Percentiles rank a stretch among this genome's conserved stretches.
Conservation (phyloP, 2,113 vertebrate genomes). For the Corythornis cristatus region DNA sequence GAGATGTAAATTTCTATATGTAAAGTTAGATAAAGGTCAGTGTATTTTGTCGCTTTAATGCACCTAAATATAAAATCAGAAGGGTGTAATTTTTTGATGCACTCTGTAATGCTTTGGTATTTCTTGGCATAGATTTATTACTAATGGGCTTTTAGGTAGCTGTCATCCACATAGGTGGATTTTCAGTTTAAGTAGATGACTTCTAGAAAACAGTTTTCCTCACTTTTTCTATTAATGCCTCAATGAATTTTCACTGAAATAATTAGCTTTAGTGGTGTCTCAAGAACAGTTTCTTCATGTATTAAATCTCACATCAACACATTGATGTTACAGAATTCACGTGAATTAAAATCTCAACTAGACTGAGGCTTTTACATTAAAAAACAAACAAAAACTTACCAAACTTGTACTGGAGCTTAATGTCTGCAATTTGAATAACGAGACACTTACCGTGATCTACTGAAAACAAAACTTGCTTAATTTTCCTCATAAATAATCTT, state of each 20-base stretch:
- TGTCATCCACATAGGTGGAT: background rate
- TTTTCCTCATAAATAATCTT: background rate
- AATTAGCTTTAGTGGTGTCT: constrained; percentile 64
- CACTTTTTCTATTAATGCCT: constrained; percentile 37
- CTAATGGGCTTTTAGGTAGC: background rate
- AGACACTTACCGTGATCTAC: background rate
- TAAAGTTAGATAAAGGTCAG: background rate
- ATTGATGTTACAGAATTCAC: constrained; percentile 45
- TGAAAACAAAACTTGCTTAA: background rate
- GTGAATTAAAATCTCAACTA: constrained; percentile 52
- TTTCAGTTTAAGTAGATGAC: constrained; percentile 44
- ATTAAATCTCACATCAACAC: constrained; percentile 41
- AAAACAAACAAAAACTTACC: background rate
- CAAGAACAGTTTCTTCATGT: constrained; percentile 51
- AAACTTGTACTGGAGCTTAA: background rate
- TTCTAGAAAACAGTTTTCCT: constrained; percentile 52
- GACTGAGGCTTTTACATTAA: constrained; percentile 32
- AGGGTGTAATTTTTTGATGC: background rate
- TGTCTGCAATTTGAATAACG: background rate
- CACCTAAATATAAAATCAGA: background rate
- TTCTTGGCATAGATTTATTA: background rate
- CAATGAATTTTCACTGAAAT: constrained; percentile 67
- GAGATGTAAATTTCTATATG: background rate
- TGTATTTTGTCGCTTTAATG: background rate
- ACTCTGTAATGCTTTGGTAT: background rate